Conservation (phyloP, 2,888 invertebrate species). For the Drosophila neutralis region DNA sequence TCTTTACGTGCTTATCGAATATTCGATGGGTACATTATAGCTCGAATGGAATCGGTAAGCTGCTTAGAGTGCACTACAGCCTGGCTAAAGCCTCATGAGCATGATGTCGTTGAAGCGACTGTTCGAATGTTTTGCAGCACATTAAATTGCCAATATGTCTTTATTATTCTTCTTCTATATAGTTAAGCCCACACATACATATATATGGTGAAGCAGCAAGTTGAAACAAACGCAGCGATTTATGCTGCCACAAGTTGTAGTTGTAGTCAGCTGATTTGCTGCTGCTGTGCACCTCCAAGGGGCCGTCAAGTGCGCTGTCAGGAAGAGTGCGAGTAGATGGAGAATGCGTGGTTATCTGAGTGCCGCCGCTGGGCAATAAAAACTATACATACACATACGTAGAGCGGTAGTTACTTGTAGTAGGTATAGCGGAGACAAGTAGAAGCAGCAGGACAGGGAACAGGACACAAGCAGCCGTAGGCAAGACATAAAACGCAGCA, state of each 20-base stretch:
- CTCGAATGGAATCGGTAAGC: slow-evolving; percentile 37
- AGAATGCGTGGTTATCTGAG: slow-evolving; percentile 44
- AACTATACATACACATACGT: slow-evolving; percentile 36
- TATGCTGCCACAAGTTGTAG: slow-evolving; percentile 70
- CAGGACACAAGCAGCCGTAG: slow-evolving; percentile 53
- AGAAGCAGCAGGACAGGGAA: slow-evolving; percentile 14
- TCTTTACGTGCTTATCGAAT: slow-evolving; percentile 62
- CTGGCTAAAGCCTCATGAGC: slow-evolving; percentile 57
- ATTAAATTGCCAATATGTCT: slow-evolving; percentile 77
- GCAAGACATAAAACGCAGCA: slow-evolving; percentile 77
- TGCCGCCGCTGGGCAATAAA: slow-evolving; percentile 65
- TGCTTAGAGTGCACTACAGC: slow-evolving; percentile 57
- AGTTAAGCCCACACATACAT: neutral
- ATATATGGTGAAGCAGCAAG: slow-evolving; percentile 11
- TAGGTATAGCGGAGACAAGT: neutral
- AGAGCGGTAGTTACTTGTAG: slow-evolving; percentile 24
- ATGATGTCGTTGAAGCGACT: slow-evolving; percentile 54
- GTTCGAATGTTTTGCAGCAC: slow-evolving; percentile 63
- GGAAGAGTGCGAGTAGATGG: slow-evolving; percentile 23
- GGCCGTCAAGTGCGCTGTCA: slow-evolving; percentile 20
- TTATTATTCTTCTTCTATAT: slow-evolving; percentile 54
- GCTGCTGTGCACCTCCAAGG: slow-evolving; percentile 19
- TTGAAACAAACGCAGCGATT: slow-evolving; percentile 62
- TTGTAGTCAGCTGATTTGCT: slow-evolving; percentile 13
- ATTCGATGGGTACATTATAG: slow-evolving; percentile 50